A percentile compares a stretch with the other conserved stretches of the same genome.
Conservation (phyloP, 2,888 invertebrate species). For the Cryptocephalus moraei region DNA sequence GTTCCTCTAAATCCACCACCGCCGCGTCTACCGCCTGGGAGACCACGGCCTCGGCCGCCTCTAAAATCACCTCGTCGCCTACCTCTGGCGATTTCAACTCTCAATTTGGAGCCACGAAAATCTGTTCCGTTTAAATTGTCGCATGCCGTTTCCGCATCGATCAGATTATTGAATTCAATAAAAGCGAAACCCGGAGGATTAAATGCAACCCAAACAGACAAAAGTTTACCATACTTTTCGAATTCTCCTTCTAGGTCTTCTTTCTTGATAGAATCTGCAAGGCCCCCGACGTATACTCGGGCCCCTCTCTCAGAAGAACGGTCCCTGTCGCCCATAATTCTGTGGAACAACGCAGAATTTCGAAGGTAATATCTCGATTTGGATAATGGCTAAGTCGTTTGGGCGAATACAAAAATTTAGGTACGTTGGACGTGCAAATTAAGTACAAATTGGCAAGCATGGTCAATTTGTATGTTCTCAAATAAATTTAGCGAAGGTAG, state of each 20-base stretch:
- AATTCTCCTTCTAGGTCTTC: slow-evolving; percentile 87
- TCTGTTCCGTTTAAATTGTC: slow-evolving; percentile 81
- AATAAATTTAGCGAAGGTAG: slow-evolving; percentile 1
- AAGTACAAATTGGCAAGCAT: slow-evolving; percentile 19
- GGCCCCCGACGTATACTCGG: slow-evolving; percentile 83
- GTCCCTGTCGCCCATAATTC: slow-evolving; percentile 28
- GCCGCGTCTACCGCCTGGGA: slow-evolving; percentile 37
- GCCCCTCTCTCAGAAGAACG: slow-evolving; percentile 43
- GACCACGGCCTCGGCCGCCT: slow-evolving; percentile 47
- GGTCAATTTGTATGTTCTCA: slow-evolving; percentile 8
- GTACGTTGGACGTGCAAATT: slow-evolving; percentile 18
- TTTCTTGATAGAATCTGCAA: slow-evolving; percentile 80
- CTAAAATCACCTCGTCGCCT: slow-evolving; percentile 56
- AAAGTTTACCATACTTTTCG: slow-evolving; percentile 84
- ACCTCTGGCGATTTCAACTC: slow-evolving; percentile 81
- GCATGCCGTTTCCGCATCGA: slow-evolving; percentile 84
- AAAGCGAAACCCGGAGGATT: slow-evolving; percentile 92
- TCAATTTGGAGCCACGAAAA: slow-evolving; percentile 75
- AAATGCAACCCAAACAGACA: slow-evolving; percentile 88
- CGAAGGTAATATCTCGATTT: slow-evolving; percentile 19
- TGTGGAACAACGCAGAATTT: slow-evolving; percentile 37
- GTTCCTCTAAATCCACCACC: slow-evolving; percentile 17
- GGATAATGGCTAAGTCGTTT: slow-evolving; percentile 25
- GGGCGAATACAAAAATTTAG: slow-evolving; percentile 33
- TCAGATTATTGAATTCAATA: slow-evolving; percentile 81